Evolutionary conservation across 2,888 invertebrate genomes (phyloP), one percentile per base, ranked within the genome.

Genomic region (Lampropteryx suffumata): DNA sequence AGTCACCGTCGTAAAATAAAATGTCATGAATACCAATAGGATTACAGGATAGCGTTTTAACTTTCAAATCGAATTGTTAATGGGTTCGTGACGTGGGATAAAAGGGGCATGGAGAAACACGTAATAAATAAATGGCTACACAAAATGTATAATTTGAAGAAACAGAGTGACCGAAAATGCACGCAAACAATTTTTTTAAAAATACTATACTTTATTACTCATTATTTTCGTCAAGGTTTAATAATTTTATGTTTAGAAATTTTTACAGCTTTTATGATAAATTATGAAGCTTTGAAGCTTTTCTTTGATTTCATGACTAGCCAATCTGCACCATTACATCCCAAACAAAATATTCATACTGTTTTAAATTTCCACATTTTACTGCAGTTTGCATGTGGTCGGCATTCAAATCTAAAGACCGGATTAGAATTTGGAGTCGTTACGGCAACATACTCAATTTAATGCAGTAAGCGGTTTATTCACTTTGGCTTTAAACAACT

Each of bases 21-120:
- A 41, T 51, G 45, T 46, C 46, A 46, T 51, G 51, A 51, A 52
- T 32, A 34, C 34, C 40, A 45, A 47, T 48, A 30, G 34, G 35
- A 40, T 14, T 30, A 40, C 24, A 37, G 21, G 24, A 29, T 35
- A 39, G 14, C 33, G 28, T 34, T 34, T 37, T 8, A 27, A 37
- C 13, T 41, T 33, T 17, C 27, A 17, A 39, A 44, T 49, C 41
- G 43, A 30, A 49, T 14, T 32, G 21, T 24, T n/a, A 35, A 10
- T 35, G 40, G 28, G 21, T 21, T 21, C 5, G 6, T 7, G 24
- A 1, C 24, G 5, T 24, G 7, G 24, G 24, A 6, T 24, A 24
- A 24, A 24, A 24, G 7, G 3, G 29, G 17, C 17, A 4, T 17
- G 17, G n/a, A n/a, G n/a, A n/a, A n/a, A n/a, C n/a, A n/a, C n/a